These are phyloP conservation scores for Nephrotoma appendiculata DNA, from an alignment of 2,888 invertebrate species.

Conservation along the genomic window DNA sequence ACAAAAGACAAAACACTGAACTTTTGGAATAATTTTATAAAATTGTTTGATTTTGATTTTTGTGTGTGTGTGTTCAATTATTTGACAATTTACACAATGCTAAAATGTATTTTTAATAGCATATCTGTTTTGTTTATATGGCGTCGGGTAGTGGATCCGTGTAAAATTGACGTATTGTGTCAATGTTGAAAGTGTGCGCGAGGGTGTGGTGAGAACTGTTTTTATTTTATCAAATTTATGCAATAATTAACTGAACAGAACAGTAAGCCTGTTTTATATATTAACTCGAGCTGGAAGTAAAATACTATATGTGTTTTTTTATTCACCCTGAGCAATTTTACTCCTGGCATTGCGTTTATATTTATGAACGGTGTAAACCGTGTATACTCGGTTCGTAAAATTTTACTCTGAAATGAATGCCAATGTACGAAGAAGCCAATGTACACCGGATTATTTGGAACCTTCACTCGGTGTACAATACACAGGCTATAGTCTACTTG, in stretches of 20 bases:
- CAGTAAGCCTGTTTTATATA: too few species aligned
- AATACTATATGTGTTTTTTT: too few species aligned
- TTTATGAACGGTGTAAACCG: too few species aligned
- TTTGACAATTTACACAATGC: background rate
- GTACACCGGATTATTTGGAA: too few species aligned
- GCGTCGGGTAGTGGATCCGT: background rate
- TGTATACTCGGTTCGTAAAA: too few species aligned
- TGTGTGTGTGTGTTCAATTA: background rate
- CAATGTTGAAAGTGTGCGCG: background rate
- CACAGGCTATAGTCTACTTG: too few species aligned
- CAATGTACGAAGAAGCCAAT: too few species aligned
- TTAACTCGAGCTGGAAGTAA: too few species aligned
- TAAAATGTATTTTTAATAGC: background rate
- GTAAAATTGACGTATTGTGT: background rate
- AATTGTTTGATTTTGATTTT: background rate
- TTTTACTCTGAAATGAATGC: too few species aligned
- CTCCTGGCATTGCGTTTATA: too few species aligned
- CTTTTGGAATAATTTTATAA: background rate
- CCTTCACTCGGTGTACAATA: too few species aligned
- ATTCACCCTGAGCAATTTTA: too few species aligned
- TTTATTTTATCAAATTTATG: background rate
- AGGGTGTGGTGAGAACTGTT: background rate
- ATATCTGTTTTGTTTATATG: background rate
- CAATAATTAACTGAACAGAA: background rate
- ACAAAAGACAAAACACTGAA: background rate